Evolutionary conservation across 2,113 vertebrate species (phyloP).

Genomic region (Sarotherodon lohbergeri): DNA sequence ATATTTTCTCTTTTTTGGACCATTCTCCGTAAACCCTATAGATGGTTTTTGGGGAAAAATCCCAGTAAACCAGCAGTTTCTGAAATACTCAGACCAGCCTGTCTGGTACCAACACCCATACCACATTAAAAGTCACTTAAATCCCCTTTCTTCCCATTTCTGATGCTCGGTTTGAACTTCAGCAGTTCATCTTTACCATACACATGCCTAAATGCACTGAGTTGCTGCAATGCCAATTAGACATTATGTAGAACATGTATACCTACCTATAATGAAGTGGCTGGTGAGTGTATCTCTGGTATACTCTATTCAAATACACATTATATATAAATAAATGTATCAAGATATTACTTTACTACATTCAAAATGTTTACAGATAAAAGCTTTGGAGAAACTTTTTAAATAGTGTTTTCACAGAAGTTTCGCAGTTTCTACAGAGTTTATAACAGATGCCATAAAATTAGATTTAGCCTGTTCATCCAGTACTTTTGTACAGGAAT

Average conservation of each 20-base stretch:
- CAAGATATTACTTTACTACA: neutral
- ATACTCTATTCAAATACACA: neutral
- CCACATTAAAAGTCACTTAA: neutral
- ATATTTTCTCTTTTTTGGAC: neutral
- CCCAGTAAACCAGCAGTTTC: neutral
- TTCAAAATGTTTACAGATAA: neutral
- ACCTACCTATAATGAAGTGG: neutral
- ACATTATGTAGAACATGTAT: neutral
- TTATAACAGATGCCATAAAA: neutral
- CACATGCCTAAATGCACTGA: neutral
- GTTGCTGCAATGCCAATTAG: neutral
- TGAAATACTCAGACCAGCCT: neutral
- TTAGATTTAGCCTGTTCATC: neutral
- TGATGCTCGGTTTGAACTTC: neutral
- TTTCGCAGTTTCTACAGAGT: neutral
- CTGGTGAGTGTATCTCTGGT: neutral
- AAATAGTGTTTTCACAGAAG: neutral
- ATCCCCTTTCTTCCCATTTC: neutral
- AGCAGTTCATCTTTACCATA: neutral
- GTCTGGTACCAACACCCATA: fast-evolving
- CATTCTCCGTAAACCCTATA: neutral
- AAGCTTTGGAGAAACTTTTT: neutral
- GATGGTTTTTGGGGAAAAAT: fast-evolving
- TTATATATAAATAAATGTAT: neutral
- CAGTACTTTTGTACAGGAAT: neutral